Conservation (phyloP, 2,113 vertebrate genomes). For the Nerophis ophidion region DNA sequence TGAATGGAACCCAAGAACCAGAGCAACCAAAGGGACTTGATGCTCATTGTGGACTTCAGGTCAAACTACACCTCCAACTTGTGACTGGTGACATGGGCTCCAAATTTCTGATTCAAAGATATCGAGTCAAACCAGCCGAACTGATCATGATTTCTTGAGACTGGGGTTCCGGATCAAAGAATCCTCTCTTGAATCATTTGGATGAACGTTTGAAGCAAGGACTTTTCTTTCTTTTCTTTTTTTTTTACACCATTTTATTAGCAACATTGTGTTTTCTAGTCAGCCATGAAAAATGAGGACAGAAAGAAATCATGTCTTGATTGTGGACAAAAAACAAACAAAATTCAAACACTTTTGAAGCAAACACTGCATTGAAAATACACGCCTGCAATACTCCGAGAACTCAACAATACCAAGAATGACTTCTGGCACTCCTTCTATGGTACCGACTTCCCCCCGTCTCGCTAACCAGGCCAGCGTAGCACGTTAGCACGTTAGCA, state of each 20-base stretch:
- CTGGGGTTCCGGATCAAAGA: too few species aligned
- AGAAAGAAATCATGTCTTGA: constrained; percentile 60
- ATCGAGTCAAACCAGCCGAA: too few species aligned
- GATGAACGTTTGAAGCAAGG: too few species aligned
- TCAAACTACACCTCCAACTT: too few species aligned
- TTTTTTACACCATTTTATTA: constrained; percentile 74
- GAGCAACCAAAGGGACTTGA: too few species aligned
- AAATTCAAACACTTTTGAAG: constrained; percentile 57
- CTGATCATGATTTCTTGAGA: too few species aligned
- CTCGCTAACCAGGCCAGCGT: constrained; percentile 40
- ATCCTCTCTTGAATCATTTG: too few species aligned
- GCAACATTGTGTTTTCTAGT: constrained; percentile 67
- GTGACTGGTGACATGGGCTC: too few species aligned
- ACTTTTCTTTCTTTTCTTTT: too few species aligned
- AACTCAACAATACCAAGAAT: constrained; percentile 42
- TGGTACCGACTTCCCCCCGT: constrained; percentile 60
- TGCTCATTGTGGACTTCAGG: too few species aligned
- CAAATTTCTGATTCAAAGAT: too few species aligned
- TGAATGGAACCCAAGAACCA: too few species aligned
- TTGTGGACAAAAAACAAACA: constrained; percentile 53
- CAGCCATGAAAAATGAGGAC: constrained; percentile 70
- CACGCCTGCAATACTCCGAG: constrained; percentile 45
- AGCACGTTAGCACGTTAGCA: constrained; percentile 37
- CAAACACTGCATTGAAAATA: constrained; percentile 62
- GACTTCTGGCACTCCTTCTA: constrained; percentile 52